Conservation (phyloP, 2,888 invertebrate species). For the Cryptus armator region DNA sequence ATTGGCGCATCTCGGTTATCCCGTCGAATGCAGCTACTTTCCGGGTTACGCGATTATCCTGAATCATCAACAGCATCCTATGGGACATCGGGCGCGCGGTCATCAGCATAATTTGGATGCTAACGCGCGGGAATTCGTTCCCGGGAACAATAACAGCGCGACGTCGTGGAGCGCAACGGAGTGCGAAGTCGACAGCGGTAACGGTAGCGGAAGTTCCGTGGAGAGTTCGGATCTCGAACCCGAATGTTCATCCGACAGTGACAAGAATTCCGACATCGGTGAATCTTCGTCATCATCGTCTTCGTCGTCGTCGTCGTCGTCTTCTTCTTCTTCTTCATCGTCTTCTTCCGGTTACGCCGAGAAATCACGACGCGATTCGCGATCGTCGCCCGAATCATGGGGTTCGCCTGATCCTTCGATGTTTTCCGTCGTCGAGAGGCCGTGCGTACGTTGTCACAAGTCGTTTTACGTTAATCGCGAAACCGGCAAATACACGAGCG, state of each 20-base stretch:
- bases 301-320: constrained; percentile 55
- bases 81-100: constrained; percentile 71
- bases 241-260: constrained; percentile 79
- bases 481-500: constrained; percentile 88
- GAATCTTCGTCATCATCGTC: constrained; percentile 68
- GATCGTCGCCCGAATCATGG: constrained; percentile 25
- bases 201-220: constrained; percentile 78
- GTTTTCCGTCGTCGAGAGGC: constrained; percentile 80
- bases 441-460: constrained; percentile 91
- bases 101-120: constrained; percentile 86
- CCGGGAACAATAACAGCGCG: constrained; percentile 75
- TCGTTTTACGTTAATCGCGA: constrained; percentile 89
- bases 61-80: constrained; percentile 81
- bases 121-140: constrained; percentile 90
- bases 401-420: not conserved
- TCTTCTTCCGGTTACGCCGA: constrained; percentile 56
- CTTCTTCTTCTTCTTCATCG: constrained; percentile 43
- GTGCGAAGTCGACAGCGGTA: constrained; percentile 79
- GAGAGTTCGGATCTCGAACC: constrained; percentile 79
- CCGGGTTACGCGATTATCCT: constrained; percentile 89
- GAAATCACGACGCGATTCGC: constrained; percentile 29
- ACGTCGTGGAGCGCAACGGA: constrained; percentile 74
- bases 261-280: constrained; percentile 76
- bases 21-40: constrained; percentile 88
- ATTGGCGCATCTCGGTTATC: constrained; percentile 90